Base-by-base conservation (phyloP, 1,140 invertebrate genomes). In the Psilanteris sp. region DNA sequence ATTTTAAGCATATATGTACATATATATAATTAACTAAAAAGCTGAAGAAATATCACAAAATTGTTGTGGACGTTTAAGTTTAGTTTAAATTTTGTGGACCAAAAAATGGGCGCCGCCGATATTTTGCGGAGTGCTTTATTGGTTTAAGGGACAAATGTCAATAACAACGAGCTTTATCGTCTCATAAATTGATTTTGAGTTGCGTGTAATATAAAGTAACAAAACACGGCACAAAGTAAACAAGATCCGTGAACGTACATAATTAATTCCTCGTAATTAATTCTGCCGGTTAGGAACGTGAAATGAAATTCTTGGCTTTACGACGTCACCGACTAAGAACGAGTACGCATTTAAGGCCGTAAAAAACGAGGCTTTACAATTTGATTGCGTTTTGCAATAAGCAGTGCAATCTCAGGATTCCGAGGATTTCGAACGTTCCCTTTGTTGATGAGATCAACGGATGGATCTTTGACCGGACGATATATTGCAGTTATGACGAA, bases 221-320 rank as follows among this genome's bases (percentile, higher is more conserved):
- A 46, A 39, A 62, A 48, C 10, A 26, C 44, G 72, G 70, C 54
- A 54, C 46, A 62, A 61, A 55, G 34, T 67, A 57, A 15, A 15
- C 27, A 41, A 44, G 46, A 73, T 71, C 71, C 61, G 72, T 68
- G 55, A 78, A 61, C 59, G 61, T 71, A 55, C 46, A 72, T 57
- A 74, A 77, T 77, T 72, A 72, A 72, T 72, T 67, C 29, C 13
- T 59, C 27, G 61, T 64, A 80, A 78, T 80, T 76, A 80, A 80
- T 80, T 80, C 68, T 44, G 3, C 50, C 57, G 70, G 29, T 26
- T 29, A 32, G 11, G 43, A 64, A 41, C 70, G 48, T 52, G 62
- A 70, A 79, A 76, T 78, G 64, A 80, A 80, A 78, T 77, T 79
- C 72, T 68, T 68, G 62, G 72, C 74, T 74, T 75, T 70, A 71